Evolutionary conservation across 2,113 vertebrate genomes (phyloP).

Genomic region (Marcusenius ussheri): DNA sequence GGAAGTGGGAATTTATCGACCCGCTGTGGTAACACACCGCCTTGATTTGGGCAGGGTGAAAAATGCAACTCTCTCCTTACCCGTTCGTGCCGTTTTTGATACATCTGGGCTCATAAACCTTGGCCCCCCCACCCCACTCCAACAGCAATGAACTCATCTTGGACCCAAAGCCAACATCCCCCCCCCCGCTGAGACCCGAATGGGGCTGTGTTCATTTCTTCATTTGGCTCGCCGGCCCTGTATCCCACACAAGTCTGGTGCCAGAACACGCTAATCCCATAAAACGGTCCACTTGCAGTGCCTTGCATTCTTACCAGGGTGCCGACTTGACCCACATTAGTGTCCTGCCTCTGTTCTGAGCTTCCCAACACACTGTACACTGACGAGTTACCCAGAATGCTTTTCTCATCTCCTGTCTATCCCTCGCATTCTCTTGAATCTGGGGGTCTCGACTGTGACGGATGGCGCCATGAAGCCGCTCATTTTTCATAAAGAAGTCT

Average conservation of each 20-base stretch:
- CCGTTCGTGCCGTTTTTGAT: constrained; percentile 38
- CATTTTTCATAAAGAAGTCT: too few species aligned
- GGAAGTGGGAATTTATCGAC: constrained; percentile 41
- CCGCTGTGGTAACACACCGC: constrained; percentile 31
- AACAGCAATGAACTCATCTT: constrained; percentile 27
- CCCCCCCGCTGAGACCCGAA: too few species aligned
- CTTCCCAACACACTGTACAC: not conserved
- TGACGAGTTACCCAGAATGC: not conserved
- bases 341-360: not conserved
- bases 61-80: constrained; percentile 23
- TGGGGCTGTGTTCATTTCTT: not conserved
- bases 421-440: not conserved
- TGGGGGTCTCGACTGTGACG: not conserved
- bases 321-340: not conserved
- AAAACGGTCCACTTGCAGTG: not conserved
- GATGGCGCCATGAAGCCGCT: not conserved
- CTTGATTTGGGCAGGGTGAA: constrained; percentile 6
- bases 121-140: constrained; percentile 23
- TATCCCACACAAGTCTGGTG: not conserved
- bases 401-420: not conserved
- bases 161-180: not conserved
- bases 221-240: not conserved
- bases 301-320: not conserved
- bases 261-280: not conserved
- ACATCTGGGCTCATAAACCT: constrained; percentile 46